Conservation (phyloP, 2,113 vertebrate species). For the Alligator mississippiensis region DNA sequence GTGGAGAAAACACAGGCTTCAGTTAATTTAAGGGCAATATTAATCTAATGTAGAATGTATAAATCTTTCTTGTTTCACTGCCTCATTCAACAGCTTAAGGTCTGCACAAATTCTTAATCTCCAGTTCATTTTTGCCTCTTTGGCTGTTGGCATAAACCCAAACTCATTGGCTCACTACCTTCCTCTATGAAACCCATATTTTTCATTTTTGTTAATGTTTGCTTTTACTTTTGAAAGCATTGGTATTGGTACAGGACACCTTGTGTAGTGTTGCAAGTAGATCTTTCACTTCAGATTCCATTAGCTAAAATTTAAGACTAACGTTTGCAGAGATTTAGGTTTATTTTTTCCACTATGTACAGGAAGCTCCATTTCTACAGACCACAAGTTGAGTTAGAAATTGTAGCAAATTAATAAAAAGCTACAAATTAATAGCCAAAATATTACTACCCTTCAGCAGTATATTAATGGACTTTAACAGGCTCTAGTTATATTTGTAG, state of each 20-base stretch:
- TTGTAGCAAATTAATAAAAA: background rate
- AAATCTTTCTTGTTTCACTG: constrained; percentile 2
- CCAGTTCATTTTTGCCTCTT: background rate
- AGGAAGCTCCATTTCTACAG: background rate
- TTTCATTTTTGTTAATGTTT: constrained; percentile 5
- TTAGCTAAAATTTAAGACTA: background rate
- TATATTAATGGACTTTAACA: background rate
- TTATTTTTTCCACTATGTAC: background rate
- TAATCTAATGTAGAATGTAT: background rate
- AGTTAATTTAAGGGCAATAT: background rate
- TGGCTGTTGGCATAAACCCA: background rate
- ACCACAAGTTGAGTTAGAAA: background rate
- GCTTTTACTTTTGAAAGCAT: background rate
- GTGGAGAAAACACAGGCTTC: background rate
- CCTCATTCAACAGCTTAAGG: background rate
- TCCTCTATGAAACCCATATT: background rate
- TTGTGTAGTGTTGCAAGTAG: background rate
- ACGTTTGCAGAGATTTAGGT: background rate
- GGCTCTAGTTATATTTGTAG: background rate
- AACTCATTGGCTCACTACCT: background rate
- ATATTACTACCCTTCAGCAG: background rate
- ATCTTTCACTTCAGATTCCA: background rate
- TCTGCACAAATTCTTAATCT: background rate
- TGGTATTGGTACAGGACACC: background rate
- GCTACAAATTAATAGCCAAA: background rate